These are phyloP conservation scores for Diprion similis DNA, from an alignment of 1,140 invertebrate genomes.

Conservation along the genomic window DNA sequence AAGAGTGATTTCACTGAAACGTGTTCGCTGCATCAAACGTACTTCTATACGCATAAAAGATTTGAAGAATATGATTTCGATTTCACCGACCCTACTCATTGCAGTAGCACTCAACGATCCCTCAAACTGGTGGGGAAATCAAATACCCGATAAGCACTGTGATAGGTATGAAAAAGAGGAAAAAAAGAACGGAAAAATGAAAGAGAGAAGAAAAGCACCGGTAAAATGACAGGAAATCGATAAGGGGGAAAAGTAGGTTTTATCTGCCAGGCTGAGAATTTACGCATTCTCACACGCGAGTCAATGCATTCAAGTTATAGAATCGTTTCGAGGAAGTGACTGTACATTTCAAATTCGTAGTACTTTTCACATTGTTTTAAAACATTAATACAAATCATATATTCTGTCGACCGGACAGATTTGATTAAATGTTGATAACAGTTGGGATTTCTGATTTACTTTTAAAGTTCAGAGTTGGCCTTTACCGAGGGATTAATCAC, in stretches of 20 bases:
- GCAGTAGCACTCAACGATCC: not conserved
- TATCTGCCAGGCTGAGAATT: not conserved
- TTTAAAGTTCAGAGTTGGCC: too few relatives aligned
- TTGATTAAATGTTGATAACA: too few relatives aligned
- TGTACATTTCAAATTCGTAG: too few relatives aligned
- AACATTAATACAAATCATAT: too few relatives aligned
- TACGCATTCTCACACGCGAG: not conserved
- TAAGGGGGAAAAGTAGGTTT: not conserved
- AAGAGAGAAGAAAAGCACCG: not conserved
- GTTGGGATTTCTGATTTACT: too few relatives aligned
- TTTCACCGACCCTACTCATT: not conserved
- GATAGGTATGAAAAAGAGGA: not conserved
- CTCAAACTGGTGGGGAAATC: not conserved
- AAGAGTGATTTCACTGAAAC: too few relatives aligned
- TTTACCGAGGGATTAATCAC: too few relatives aligned
- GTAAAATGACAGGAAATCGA: conserved; percentile 1
- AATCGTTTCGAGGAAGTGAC: too few relatives aligned
- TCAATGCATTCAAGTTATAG: not conserved
- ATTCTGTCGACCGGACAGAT: too few relatives aligned
- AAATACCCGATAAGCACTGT: not conserved
- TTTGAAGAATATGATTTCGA: not conserved
- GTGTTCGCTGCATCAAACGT: too few relatives aligned
- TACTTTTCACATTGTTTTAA: too few relatives aligned
- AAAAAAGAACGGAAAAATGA: not conserved
- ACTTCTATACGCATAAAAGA: not conserved